Evolutionary conservation across 30 jellyfish, hydroid and myxozoan species (phyloP).

Genomic region (Cassiopea xamachana): DNA sequence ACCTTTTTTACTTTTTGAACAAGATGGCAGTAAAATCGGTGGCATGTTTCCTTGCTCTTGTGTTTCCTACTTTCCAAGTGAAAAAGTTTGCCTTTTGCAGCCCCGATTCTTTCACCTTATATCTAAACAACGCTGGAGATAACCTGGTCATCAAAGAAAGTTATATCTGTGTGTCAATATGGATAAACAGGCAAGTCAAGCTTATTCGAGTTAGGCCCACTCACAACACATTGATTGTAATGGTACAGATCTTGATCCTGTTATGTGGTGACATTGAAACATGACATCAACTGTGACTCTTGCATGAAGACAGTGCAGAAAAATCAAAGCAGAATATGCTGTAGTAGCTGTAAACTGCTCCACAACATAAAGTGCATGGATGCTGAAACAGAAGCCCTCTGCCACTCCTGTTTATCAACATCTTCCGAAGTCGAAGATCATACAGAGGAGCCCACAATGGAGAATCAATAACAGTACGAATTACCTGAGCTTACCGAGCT

Average conservation of each 20-base stretch:
- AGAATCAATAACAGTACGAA: constrained; percentile 43
- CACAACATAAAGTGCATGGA: constrained; percentile 57
- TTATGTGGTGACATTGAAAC: constrained; percentile 46
- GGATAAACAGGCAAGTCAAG: constrained; percentile 29
- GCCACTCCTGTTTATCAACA: constrained; percentile 47
- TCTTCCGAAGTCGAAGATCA: constrained; percentile 55
- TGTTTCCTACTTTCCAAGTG: neutral
- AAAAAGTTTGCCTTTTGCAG: constrained; percentile 49
- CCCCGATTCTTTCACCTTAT: constrained; percentile 30
- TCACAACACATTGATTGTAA: constrained; percentile 4
- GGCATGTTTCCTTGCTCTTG: constrained; percentile 18
- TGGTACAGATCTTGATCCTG: constrained; percentile 42
- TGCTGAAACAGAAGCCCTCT: constrained; percentile 56
- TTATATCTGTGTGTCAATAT: constrained; percentile 27
- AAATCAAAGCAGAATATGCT: constrained; percentile 60
- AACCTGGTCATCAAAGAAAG: constrained; percentile 12
- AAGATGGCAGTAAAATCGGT: constrained; percentile 5
- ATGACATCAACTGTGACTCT: constrained; percentile 36
- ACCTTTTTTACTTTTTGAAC: too few species aligned
- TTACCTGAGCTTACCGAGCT: constrained; percentile 60
- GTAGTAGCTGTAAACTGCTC: constrained; percentile 40
- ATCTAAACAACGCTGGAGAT: constrained; percentile 21
- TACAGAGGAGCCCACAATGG: constrained; percentile 46
- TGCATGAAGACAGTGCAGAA: constrained; percentile 30
- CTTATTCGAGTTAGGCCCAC: constrained; percentile 22